Conservation (phyloP, 2,797 vertebrate genomes). For the Pyrocephalus nanus region DNA sequence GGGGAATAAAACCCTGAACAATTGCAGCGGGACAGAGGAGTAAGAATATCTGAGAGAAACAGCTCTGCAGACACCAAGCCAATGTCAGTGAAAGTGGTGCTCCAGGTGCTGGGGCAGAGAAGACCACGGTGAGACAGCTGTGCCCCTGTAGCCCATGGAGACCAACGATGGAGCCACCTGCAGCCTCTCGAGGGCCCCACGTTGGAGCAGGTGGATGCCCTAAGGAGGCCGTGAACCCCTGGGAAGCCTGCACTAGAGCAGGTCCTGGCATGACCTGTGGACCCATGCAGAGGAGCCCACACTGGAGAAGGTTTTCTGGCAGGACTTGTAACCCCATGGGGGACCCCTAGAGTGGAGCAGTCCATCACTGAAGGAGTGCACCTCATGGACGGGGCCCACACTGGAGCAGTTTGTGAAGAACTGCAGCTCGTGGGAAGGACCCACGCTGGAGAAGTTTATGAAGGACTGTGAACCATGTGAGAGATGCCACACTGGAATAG, state of each 20-base stretch:
- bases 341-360: neutral
- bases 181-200: neutral
- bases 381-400: too few species aligned
- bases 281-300: neutral
- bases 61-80: neutral
- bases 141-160: neutral
- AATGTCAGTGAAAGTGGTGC: neutral
- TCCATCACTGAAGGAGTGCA: neutral
- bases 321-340: neutral
- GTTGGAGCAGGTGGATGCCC: neutral
- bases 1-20: too few species aligned
- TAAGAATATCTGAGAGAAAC: neutral
- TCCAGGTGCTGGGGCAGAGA: neutral
- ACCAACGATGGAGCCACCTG: neutral
- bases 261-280: neutral
- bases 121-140: neutral
- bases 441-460: accelerated
- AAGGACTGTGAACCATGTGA: neutral
- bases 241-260: neutral
- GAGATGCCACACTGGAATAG: neutral
- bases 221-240: neutral
- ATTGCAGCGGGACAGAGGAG: neutral
- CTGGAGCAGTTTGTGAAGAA: neutral
- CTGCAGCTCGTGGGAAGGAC: neutral
- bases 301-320: neutral